Evolutionary conservation across 2,888 invertebrate genomes (phyloP).

Genomic region (Subacronicta megacephala): DNA sequence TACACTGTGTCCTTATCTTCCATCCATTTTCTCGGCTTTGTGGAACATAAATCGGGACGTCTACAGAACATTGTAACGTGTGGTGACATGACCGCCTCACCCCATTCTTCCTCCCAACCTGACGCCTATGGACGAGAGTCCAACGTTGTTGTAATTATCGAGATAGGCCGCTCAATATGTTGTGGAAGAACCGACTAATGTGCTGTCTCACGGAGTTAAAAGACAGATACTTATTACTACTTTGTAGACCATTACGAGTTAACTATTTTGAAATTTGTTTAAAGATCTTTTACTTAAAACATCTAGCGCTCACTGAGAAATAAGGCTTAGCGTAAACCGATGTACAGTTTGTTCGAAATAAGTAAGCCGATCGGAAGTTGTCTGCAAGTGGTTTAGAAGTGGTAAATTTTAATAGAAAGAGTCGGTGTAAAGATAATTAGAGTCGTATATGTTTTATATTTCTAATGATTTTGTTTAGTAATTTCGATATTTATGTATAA

Average conservation of each 20-base stretch:
- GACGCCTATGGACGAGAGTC: constrained; percentile 43
- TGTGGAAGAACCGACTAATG: constrained; percentile 35
- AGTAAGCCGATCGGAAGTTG: no score
- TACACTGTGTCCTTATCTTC: not conserved
- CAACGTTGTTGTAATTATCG: constrained; percentile 55
- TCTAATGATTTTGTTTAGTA: no score
- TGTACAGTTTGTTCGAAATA: no score
- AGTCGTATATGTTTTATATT: no score
- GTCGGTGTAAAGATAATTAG: no score
- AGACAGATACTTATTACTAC: not conserved
- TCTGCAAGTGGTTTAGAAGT: no score
- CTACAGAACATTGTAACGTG: constrained; percentile 32
- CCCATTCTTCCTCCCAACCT: constrained; percentile 29
- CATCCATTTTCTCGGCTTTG: constrained; percentile 13
- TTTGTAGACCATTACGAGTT: not conserved
- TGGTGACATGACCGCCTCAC: constrained; percentile 30
- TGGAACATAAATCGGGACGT: constrained; percentile 31
- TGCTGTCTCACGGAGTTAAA: not conserved
- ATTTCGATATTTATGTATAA: no score
- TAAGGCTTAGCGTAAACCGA: no score
- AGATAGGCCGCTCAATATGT: constrained; percentile 49
- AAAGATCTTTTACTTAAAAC: no score
- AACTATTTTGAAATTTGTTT: not conserved
- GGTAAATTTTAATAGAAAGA: no score
- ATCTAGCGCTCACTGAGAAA: no score